These are phyloP conservation scores for Exaiptasia diaphana DNA, from an alignment of 64 coral and sea anemone genomes.

Conservation along the genomic window DNA sequence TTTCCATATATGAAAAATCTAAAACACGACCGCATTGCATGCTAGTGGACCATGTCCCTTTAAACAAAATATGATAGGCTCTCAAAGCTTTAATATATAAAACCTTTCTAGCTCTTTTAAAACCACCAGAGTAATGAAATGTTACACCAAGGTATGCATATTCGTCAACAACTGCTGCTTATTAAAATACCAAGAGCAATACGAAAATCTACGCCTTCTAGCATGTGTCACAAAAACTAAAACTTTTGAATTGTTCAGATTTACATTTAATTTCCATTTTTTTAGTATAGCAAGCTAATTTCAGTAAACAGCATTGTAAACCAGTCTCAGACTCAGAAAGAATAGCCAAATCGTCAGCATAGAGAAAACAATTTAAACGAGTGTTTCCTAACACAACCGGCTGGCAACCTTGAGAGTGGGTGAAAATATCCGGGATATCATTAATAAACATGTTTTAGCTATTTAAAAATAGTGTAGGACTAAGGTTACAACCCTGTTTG, in stretches of 20 bases:
- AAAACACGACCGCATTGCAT: too few species aligned
- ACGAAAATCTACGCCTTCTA: not conserved
- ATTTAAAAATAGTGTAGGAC: slow-evolving; percentile 20
- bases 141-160: slow-evolving; percentile 5
- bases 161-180: not conserved
- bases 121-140: not conserved
- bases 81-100: slow-evolving; percentile 18
- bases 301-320: not conserved
- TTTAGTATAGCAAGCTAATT: not conserved
- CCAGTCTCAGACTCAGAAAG: not conserved
- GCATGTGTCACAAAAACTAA: not conserved
- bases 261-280: too few species aligned
- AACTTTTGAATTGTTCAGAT: not conserved
- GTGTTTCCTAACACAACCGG: not conserved
- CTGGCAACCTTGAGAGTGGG: not conserved
- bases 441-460: not conserved
- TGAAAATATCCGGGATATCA: not conserved
- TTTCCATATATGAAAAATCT: too few species aligned
- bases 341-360: not conserved
- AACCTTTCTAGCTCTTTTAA: not conserved
- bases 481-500: slow-evolving; percentile 15
- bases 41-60: too few species aligned
- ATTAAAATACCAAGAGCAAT: not conserved
- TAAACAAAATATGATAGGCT: not conserved
- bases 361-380: not conserved